Base-by-base conservation (phyloP, 2,797 vertebrate genomes). In the Sebastes goodei region DNA sequence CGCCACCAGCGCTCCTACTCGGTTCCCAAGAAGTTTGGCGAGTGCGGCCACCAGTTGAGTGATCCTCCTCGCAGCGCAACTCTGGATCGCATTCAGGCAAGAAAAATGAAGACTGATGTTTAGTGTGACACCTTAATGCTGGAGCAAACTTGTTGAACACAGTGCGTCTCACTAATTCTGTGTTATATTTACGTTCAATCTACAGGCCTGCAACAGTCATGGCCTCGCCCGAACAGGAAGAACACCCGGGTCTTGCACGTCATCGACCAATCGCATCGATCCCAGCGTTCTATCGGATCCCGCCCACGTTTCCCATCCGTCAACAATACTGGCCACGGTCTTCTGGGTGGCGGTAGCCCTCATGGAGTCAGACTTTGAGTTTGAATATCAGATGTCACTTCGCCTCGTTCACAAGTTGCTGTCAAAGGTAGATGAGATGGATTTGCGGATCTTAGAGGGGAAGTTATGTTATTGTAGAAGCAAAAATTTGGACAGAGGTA, bases 301-400 rank as follows among this genome's bases (percentile, higher is more conserved):
- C 1, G 97, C 97, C 21, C 97, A 99, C 33, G 96, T 98, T 78
- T 99, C 97, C 82, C 98, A 99, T 74, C 99, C 99, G 0, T 96
- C 97, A 46, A 97, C 97, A 49, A 96, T 99, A 15, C 91, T 99
- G 89, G 98, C 98, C 83, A 99, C 98, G 11, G 97, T 99, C 81
- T 99, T 99, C 91, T 99, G 99, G 99, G 98, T 99, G 78, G 97
- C 98, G 0, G 97, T 99, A 65, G 97, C 99, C 20, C 96, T 99
- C 86, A 99, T 99, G 99, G 98, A 99, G 92, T 99, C 98, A 0
- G 99, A 99, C 93, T 99, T 99, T 93, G 99, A 99, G 91, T 99
- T 99, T 91, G 99, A 99, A 84, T 99, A 99, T 83, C 96, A 99
- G 64, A 99, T 99, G 99, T 97, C 99, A 1, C 92, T 99, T 70